phyloP scores from a whole-genome alignment of 2,797 vertebrate species.

The Tympanoctomys barrerae region DNA sequence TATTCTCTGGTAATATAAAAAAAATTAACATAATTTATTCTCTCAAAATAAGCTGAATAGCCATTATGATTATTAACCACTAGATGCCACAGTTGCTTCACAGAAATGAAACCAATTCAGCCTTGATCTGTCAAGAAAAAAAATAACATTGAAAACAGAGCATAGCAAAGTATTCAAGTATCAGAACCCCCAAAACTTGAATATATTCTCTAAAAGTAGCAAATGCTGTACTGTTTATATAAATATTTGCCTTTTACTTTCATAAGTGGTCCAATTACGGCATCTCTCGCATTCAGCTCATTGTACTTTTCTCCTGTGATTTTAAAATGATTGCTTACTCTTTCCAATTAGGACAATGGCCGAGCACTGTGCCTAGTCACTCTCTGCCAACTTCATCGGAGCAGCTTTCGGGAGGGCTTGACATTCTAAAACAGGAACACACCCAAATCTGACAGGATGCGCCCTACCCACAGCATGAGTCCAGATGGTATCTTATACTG shows the following conservation, averaged over 20 bases:
- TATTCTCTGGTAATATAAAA: conserved; percentile 14
- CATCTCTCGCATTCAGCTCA: background rate
- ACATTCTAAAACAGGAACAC: background rate
- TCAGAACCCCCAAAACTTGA: background rate
- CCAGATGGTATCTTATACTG: background rate
- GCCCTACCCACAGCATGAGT: background rate
- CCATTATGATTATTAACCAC: conserved; percentile 73
- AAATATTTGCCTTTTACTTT: conserved; percentile 28
- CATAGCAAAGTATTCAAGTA: background rate
- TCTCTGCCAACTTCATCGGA: background rate
- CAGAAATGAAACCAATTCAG: conserved; percentile 30
- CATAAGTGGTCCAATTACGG: background rate
- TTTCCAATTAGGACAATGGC: background rate
- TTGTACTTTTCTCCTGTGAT: background rate
- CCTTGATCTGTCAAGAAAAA: conserved; percentile 45
- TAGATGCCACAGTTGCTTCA: conserved; percentile 85
- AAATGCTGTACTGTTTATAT: background rate
- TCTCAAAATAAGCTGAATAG: conserved; percentile 7
- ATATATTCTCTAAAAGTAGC: background rate
- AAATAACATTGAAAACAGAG: conserved; percentile 2
- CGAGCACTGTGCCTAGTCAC: background rate
- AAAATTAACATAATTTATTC: background rate
- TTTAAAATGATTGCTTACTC: conserved; percentile 11
- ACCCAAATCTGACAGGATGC: background rate
- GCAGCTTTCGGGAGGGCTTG: background rate